phyloP scores from a whole-genome alignment of 2,888 invertebrate genomes.

The Metopia argyrocephala region DNA sequence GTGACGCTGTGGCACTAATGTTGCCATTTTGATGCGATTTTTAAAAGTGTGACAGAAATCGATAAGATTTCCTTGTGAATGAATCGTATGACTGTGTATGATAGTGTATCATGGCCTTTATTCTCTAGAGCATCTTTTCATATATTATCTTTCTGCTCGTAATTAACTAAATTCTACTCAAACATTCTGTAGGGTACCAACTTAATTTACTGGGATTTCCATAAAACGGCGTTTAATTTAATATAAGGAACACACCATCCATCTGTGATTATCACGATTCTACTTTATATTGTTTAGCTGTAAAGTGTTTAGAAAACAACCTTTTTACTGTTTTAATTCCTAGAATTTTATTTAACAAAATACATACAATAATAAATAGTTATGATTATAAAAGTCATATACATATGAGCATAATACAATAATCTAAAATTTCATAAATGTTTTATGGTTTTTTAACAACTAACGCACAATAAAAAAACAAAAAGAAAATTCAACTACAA shows the following conservation, averaged over 20 bases:
- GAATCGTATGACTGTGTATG: too few relatives aligned
- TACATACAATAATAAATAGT: slow-evolving; percentile 1
- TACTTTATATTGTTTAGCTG: background rate
- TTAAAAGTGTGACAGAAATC: too few relatives aligned
- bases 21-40: too few relatives aligned
- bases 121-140: too few relatives aligned
- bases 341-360: slow-evolving; percentile 22
- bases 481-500: slow-evolving; percentile 8
- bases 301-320: slow-evolving; percentile 1
- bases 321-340: slow-evolving; percentile 26
- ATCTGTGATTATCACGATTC: background rate
- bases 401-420: too few relatives aligned
- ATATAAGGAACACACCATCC: background rate
- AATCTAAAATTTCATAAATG: slow-evolving; percentile 51
- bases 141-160: too few relatives aligned
- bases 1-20: too few relatives aligned
- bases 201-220: background rate
- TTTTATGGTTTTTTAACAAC: slow-evolving; percentile 31
- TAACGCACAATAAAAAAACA: background rate
- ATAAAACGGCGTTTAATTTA: background rate
- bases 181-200: background rate
- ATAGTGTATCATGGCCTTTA: too few relatives aligned
- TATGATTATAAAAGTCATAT: slow-evolving; percentile 32
- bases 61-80: too few relatives aligned
- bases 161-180: too few relatives aligned